These are phyloP conservation scores for Scaptomyza flava DNA, from an alignment of 2,888 invertebrate genomes.

Conservation along the genomic window DNA sequence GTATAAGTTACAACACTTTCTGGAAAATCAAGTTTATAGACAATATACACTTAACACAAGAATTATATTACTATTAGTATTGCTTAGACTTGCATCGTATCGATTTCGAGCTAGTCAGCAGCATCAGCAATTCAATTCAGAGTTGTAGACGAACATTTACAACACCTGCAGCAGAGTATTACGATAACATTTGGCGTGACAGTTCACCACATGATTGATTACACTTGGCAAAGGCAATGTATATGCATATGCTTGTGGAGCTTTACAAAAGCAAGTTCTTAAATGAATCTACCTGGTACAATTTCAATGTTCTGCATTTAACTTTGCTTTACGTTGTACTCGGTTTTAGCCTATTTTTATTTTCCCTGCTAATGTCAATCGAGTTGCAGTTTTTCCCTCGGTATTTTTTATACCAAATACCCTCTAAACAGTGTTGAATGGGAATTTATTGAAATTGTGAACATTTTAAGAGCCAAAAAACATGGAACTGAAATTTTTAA, in stretches of 20 bases:
- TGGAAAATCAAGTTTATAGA: constrained; percentile 3
- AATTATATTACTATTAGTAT: not conserved
- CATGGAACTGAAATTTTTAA: not conserved
- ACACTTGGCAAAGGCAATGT: not conserved
- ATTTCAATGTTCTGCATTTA: constrained; percentile 21
- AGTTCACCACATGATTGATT: not conserved
- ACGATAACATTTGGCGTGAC: constrained; percentile 21
- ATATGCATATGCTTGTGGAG: not conserved
- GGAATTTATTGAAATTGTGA: not conserved
- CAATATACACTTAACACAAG: not conserved
- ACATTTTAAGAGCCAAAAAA: no score
- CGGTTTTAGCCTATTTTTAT: constrained; percentile 25
- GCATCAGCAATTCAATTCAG: constrained; percentile 1
- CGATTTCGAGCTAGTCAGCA: constrained; percentile 2
- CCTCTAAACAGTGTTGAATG: no score
- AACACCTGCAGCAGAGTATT: constrained; percentile 27
- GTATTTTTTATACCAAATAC: not conserved
- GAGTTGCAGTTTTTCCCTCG: constrained; percentile 21
- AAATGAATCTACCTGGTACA: constrained; percentile 21
- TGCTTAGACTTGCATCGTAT: not conserved
- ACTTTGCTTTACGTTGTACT: not conserved
- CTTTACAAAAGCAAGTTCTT: not conserved
- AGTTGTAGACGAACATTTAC: constrained; percentile 9
- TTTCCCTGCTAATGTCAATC: constrained; percentile 44
- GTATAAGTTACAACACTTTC: not conserved